phyloP scores from a whole-genome alignment of 2,888 invertebrate species.

The Erebia ligea region DNA sequence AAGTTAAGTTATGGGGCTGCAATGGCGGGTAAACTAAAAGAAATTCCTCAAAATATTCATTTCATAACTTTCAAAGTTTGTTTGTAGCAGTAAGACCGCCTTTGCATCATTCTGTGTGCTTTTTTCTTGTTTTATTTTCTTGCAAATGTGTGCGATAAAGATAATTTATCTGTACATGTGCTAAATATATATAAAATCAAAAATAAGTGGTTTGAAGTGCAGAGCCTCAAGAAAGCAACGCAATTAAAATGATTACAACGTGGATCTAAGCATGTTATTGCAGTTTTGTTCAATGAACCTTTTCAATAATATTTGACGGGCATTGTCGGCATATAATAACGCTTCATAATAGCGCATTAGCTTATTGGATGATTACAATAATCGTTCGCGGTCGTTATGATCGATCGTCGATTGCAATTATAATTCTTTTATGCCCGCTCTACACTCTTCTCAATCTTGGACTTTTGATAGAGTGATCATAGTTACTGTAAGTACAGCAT shows the following conservation, averaged over 20 bases:
- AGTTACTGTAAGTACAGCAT: no score
- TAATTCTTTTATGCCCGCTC: constrained; percentile 18
- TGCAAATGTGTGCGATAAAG: no score
- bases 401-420: constrained; percentile 33
- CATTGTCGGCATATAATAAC: constrained; percentile 46
- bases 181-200: no score
- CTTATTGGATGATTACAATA: constrained; percentile 50
- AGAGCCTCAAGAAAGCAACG: neutral
- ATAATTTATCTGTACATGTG: no score
- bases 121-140: no score
- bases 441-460: neutral
- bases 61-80: no score
- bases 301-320: constrained; percentile 22
- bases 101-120: no score
- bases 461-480: no score
- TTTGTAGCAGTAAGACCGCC: no score
- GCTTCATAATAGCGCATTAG: constrained; percentile 51
- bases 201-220: neutral
- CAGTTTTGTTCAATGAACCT: constrained; percentile 1
- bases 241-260: neutral
- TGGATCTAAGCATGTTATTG: neutral
- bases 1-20: no score
- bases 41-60: no score
- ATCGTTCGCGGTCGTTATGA: constrained; percentile 36
- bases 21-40: no score